Percentiles rank a stretch among this genome's conserved stretches.
These are phyloP conservation scores for Ochropacha duplaris DNA, from an alignment of 2,888 invertebrate species.

Conservation along the genomic window DNA sequence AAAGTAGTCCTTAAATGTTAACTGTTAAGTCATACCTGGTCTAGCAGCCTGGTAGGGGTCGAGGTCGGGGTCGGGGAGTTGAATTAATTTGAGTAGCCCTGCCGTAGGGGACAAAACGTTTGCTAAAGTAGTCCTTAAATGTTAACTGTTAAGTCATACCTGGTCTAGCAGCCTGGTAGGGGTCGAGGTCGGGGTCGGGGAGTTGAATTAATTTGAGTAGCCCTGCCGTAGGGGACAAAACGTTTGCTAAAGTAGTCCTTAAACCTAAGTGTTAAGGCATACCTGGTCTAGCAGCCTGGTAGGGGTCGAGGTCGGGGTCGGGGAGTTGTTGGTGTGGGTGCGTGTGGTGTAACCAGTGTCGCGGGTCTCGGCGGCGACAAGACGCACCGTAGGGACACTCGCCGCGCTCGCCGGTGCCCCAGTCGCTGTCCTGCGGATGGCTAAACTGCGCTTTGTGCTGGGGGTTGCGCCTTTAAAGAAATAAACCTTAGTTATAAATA, in stretches of 20 bases:
- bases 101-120: too few species aligned
- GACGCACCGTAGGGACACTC: constrained; percentile 82
- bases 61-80: too few species aligned
- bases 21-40: not conserved
- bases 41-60: too few species aligned
- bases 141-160: not conserved
- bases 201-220: too few species aligned
- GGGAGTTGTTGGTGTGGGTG: too few species aligned
- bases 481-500: not conserved
- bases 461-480: constrained; percentile 81
- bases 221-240: too few species aligned
- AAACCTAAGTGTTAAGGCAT: not conserved
- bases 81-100: too few species aligned
- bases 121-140: too few species aligned
- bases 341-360: constrained; percentile 81
- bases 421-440: constrained; percentile 86
- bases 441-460: constrained; percentile 83
- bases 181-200: too few species aligned
- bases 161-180: too few species aligned
- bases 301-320: constrained; percentile 51
- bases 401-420: constrained; percentile 70
- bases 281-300: not conserved
- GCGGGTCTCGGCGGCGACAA: constrained; percentile 82
- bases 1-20: too few species aligned
- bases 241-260: too few species aligned